Conservation (phyloP, 2,113 vertebrate genomes). For the Datnioides undecimradiatus region DNA sequence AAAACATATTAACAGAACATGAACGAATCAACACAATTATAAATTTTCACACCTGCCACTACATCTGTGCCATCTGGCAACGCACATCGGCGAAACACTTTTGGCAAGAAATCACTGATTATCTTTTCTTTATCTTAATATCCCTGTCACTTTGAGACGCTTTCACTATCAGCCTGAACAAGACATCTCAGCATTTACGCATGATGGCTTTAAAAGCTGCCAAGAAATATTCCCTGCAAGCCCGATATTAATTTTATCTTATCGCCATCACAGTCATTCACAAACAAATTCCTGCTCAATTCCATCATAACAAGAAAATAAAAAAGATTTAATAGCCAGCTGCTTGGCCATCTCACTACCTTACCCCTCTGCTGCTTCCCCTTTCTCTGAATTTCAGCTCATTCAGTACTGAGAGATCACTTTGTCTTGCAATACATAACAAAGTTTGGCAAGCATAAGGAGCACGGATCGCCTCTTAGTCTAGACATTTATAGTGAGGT, state of each 20-base stretch:
- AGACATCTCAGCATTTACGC: not conserved
- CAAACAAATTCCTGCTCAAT: not conserved
- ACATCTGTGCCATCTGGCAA: conserved; percentile 4
- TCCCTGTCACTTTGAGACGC: conserved; percentile 7
- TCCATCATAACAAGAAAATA: not conserved
- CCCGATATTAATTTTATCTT: conserved; percentile 7
- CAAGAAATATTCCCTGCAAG: not conserved
- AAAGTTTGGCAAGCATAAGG: not conserved
- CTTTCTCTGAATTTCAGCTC: not conserved
- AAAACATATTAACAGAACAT: not conserved
- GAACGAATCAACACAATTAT: not conserved
- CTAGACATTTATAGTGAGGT: not conserved
- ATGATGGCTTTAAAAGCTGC: not conserved
- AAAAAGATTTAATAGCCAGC: not conserved
- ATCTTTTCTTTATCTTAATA: not conserved
- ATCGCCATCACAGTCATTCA: not conserved
- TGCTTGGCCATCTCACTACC: no score
- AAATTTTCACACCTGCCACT: not conserved
- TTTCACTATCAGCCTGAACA: not conserved
- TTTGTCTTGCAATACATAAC: no score
- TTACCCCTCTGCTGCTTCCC: not conserved
- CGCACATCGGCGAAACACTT: not conserved
- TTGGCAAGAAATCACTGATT: conserved; percentile 1
- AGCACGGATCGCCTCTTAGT: not conserved
- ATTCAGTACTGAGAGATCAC: not conserved